Base-by-base conservation (phyloP, 2,888 invertebrate species). In the Hyles lineata region DNA sequence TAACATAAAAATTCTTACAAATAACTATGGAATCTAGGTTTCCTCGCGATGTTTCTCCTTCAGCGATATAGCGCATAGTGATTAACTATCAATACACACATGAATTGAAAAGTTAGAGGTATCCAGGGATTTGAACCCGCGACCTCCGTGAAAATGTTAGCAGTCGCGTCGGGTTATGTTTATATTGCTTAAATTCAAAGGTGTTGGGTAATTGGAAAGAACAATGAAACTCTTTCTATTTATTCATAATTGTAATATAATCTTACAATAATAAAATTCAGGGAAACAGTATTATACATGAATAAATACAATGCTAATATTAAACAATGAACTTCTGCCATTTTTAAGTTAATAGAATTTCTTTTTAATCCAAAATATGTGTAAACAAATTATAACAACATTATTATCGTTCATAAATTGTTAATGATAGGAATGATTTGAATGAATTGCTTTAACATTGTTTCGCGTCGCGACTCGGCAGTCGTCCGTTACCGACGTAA, bases 261-360 rank as follows among this genome's bases (percentile, higher is more conserved):
- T 93, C 93, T 93, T 93, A 94, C 88, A 90, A 91, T 91, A 90
- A 92, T 93, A 92, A 90, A 93, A 90, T 93, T 94, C 91, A 92
- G 92, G 90, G 90, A 93, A 94, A 94, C 92, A 90, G 90, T 94
- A 93, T 94, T 87, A 93, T 94, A 94, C 94, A 94, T 87, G 91
- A 93, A 93, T 94, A 94, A 94, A 94, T 93, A 94, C 94, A 93
- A 91, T 92, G 90, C 91, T 92, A 93, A 88, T 90, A 89, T 89
- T 90, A 91, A 91, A 91, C 90, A 90, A 90, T 89, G 82, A 90
- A 89, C 88, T 87, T 88, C 85, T 80, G 83, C 55, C 79, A 87
- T 87, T 63, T 87, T 88, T 88, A 87, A 83, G 83, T 87, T 88
- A 88, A 86, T 88, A 88, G 82, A 83, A 86, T 87, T 83, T 86